Evolutionary conservation across 1,140 invertebrate genomes (phyloP).

Genomic region (Magallana gigas): DNA sequence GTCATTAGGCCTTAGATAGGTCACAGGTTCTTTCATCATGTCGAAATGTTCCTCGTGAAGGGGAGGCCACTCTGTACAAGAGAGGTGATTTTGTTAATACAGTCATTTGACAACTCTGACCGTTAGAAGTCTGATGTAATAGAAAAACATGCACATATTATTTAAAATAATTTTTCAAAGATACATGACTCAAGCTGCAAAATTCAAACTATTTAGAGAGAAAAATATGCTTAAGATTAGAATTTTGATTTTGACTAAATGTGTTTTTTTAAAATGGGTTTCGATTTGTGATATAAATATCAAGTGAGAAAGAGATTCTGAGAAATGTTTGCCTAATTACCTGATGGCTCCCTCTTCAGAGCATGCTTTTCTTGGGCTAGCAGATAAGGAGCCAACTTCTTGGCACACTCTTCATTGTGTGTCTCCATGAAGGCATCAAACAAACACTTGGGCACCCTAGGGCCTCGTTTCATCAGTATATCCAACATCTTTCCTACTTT

Average conservation of each 20-base stretch:
- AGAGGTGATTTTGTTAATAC: background rate
- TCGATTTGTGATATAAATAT: no score
- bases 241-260: no score
- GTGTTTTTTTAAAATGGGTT: no score
- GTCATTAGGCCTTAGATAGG: slow-evolving; percentile 21
- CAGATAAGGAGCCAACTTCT: slow-evolving; percentile 30
- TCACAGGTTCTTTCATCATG: slow-evolving; percentile 38
- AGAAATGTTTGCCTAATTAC: background rate
- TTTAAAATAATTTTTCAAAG: no score
- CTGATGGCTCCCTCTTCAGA: slow-evolving; percentile 23
- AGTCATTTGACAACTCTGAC: no score
- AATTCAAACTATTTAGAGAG: no score
- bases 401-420: slow-evolving; percentile 25
- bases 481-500: slow-evolving; percentile 40
- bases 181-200: no score
- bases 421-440: slow-evolving; percentile 24
- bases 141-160: no score
- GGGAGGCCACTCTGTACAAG: slow-evolving; percentile 32
- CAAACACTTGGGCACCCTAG: slow-evolving; percentile 1
- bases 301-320: no score
- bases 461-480: slow-evolving; percentile 6
- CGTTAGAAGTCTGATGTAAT: no score
- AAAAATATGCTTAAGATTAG: no score
- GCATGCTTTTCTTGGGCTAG: background rate
- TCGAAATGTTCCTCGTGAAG: background rate